A percentile compares a stretch with the other conserved stretches of the same genome.
phyloP scores from a whole-genome alignment of 1,140 invertebrate species.

The Ceratina calcarata region DNA sequence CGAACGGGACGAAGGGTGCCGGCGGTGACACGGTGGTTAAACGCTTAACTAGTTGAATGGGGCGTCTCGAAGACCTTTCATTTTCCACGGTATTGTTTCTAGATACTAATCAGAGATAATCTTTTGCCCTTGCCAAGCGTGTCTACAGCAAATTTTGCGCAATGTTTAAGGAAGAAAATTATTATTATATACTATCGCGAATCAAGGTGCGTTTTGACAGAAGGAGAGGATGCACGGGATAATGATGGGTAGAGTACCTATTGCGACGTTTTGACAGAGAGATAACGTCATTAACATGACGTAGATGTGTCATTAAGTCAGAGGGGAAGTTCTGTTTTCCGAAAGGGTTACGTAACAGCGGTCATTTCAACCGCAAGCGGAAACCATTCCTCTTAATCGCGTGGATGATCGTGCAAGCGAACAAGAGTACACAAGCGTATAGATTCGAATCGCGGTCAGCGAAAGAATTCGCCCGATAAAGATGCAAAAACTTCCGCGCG shows the following conservation, averaged over 20 bases:
- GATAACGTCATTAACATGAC: not conserved
- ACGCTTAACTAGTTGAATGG: conserved; percentile 27
- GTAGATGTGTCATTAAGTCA: conserved; percentile 6
- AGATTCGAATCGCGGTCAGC: conserved; percentile 10
- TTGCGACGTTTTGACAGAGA: too few relatives aligned
- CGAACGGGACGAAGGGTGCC: not conserved
- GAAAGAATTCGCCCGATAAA: conserved; percentile 39
- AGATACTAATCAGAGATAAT: conserved; percentile 1
- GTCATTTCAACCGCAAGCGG: not conserved
- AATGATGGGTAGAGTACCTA: too few relatives aligned
- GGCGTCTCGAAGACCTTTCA: conserved; percentile 14
- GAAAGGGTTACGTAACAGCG: not conserved
- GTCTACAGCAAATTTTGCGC: not conserved
- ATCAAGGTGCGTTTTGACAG: too few relatives aligned
- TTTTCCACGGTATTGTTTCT: not conserved
- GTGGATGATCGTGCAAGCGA: conserved; percentile 25
- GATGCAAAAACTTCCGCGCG: conserved; percentile 24
- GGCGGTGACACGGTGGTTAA: conserved; percentile 14
- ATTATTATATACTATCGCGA: too few relatives aligned
- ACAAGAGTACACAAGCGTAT: conserved; percentile 4
- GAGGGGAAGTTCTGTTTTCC: not conserved
- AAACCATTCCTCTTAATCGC: conserved; percentile 26
- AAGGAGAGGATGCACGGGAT: too few relatives aligned
- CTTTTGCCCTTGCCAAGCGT: not conserved
- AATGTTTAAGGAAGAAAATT: not conserved